Base-by-base conservation (phyloP, 2,797 vertebrate genomes). In the Helostoma temminkii region DNA sequence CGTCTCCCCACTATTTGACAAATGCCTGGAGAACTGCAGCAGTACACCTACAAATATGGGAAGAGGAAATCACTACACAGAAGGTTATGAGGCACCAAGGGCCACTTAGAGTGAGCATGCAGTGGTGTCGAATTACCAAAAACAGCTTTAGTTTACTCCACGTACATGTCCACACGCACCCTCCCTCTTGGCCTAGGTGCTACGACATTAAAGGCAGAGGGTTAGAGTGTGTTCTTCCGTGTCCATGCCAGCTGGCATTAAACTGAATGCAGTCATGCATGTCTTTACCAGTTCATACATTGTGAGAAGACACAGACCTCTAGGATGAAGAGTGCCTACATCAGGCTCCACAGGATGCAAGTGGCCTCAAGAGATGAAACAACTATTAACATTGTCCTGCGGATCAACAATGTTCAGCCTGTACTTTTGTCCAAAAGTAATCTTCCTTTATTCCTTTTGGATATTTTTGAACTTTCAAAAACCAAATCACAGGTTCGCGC, bases 91-190 rank as follows among this genome's bases (percentile, higher is more conserved):
- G 58, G 74, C 71, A 81, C 71, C 47, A 53, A 43, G 45, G 70
- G 56, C 66, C 46, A 65, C 41, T 50, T 53, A 70, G 66, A 74
- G 74, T 43, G 53, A 80, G 79, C 92, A 92, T 93, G 91, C 90
- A 91, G 45, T 86, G 71, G 56, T 59, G 64, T 63, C 66, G 34
- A 52, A 55, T 61, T 37, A 76, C 57, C 48, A 66, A 34, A 39
- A 66, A 71, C 58, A 56, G 50, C 43, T 37, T 41, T 12, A 62
- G 24, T 50, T 55, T 30, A 49, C 41, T 15, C 26, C 16, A 56
- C 54, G 4, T 32, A 10, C 39, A 26, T 39, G 46, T 19, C 0
- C 37, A 48, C 42, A 24, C 45, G 52, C 49, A 25, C 61, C 21
- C 43, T 34, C 46, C 30, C 26, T 65, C 64, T 59, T 63, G 59